These are phyloP conservation scores for Leptosomus discolor DNA, from an alignment of 2,113 vertebrate species.

Conservation along the genomic window DNA sequence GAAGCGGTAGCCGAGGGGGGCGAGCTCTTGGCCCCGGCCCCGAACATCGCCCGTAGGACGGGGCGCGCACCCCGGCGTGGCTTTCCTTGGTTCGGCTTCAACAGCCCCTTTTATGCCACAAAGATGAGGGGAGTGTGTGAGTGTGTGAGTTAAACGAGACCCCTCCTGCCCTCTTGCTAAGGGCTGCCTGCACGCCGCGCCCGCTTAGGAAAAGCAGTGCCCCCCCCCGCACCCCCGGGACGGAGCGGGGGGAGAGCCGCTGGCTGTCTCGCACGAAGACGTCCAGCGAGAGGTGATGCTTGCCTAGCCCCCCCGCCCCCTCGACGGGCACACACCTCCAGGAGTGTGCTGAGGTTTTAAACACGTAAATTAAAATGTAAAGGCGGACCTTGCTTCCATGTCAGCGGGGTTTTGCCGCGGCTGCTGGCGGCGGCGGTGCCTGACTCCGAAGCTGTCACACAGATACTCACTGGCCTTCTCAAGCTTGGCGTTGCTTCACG, in stretches of 20 bases:
- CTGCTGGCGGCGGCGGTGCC: not conserved
- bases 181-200: not conserved
- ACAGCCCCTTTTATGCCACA: not conserved
- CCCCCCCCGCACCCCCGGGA: not conserved
- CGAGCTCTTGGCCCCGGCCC: not conserved
- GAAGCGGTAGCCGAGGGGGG: no score
- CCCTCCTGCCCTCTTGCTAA: not conserved
- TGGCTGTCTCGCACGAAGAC: not conserved
- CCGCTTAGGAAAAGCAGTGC: not conserved
- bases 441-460: not conserved
- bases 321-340: not conserved
- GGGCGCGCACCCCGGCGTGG: not conserved
- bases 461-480: not conserved
- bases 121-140: not conserved
- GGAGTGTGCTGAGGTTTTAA: not conserved
- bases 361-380: rapidly evolving
- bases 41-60: not conserved
- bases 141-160: no score
- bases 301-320: not conserved
- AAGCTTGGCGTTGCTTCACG: not conserved
- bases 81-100: not conserved
- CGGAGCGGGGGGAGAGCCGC: not conserved
- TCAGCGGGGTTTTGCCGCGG: not conserved
- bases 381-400: not conserved
- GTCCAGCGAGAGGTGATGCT: rapidly evolving